Conservation (phyloP, 1,140 invertebrate species). For the Uloborus diversus region DNA sequence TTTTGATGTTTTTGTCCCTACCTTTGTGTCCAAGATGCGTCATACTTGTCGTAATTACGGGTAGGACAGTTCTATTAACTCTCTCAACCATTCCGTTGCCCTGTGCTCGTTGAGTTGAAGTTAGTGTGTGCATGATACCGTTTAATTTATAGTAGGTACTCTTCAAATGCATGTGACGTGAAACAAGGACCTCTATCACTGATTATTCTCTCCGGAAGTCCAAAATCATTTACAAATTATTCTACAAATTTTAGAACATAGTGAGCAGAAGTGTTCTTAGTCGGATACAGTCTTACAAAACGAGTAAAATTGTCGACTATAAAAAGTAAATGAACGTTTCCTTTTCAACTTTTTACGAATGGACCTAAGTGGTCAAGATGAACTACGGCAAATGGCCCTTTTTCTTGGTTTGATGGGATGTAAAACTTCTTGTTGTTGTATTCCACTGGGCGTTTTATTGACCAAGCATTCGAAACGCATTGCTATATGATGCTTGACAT, state of each 20-base stretch:
- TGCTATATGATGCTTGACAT: neutral
- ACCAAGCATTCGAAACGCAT: no score
- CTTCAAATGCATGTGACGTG: neutral
- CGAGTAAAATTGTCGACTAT: neutral
- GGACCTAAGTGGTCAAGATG: neutral
- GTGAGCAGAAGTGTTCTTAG: neutral
- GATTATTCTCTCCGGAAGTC: neutral
- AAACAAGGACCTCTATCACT: neutral
- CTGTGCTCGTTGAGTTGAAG: neutral
- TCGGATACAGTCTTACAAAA: conserved; percentile 8
- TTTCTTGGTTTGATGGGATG: neutral
- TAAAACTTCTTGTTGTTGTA: conserved; percentile 20
- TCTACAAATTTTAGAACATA: neutral
- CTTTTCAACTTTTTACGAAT: conserved; percentile 1
- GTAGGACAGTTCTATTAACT: neutral
- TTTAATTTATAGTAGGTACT: neutral
- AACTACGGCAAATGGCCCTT: neutral
- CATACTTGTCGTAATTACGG: neutral
- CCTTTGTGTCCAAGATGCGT: neutral
- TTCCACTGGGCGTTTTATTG: conserved; percentile 3
- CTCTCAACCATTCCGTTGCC: conserved; percentile 6
- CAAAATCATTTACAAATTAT: no score
- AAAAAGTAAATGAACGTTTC: conserved; percentile 10
- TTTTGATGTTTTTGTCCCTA: neutral
- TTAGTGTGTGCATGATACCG: neutral